Base-by-base conservation (phyloP, 1,140 invertebrate species). In the Saxidomus purpurata region DNA sequence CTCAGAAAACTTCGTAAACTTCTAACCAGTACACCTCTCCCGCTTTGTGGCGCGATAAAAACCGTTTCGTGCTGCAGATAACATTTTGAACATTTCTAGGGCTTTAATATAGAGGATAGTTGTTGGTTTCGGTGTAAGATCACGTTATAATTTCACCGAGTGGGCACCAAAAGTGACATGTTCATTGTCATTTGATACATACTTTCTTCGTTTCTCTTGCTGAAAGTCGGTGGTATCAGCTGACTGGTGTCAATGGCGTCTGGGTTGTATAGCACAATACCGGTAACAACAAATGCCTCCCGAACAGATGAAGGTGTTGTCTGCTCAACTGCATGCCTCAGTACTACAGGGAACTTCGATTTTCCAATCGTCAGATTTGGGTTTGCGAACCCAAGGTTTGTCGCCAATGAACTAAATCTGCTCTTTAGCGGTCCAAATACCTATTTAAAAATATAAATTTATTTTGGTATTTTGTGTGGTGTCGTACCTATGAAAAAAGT, bases 121-220 rank as follows among this genome's bases (percentile, higher is more conserved):
- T n/a, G n/a, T n/a, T n/a, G n/a, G n/a, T n/a, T n/a, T n/a, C n/a
- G n/a, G n/a, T n/a, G n/a, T n/a, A n/a, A n/a, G n/a, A n/a, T n/a
- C n/a, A n/a, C n/a, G n/a, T n/a, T n/a, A n/a, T n/a, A n/a, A n/a
- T n/a, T n/a, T n/a, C n/a, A n/a, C n/a, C n/a, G n/a, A n/a, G n/a
- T n/a, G n/a, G n/a, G n/a, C n/a, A n/a, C n/a, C n/a, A 8, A 43
- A 43, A 43, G 15, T 43, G 43, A 8, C 15, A 43, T 43, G 15
- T 4, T 8, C 4, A 43, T 8, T 43, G 15, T 43, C 15, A 31
- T 55, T 13, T 8, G 8, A 28, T 25, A 63, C 59, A 1, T 38
- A 71, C 67, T 71, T 71, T 71, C 67, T 71, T 71, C 67, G 38
- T 71, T 71, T 71, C 67, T 71, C 38, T 1, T 38, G 34, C 8